Evolutionary conservation across 2,797 vertebrate genomes (phyloP), one percentile per base, ranked within the genome.

Genomic region (Carapus acus): DNA sequence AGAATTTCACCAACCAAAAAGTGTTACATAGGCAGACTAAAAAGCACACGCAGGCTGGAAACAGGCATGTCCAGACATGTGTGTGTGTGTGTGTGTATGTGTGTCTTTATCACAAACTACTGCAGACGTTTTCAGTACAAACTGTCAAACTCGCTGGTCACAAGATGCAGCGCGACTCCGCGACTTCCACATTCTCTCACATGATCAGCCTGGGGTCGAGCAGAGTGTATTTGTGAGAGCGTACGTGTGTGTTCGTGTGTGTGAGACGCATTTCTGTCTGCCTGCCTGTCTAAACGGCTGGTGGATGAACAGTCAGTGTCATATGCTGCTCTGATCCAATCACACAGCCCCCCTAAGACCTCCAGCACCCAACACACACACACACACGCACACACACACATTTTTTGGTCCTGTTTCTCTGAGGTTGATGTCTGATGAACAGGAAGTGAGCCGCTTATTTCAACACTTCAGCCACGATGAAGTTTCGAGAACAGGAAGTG

Each of bases 261-360:
- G 29, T 15, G 38, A 2, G 3, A 66, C 19, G n/a, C 43, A 16
- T 53, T 12, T 62, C 24, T 59, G 50, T 67, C 43, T 31, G 36
- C 33, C 36, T 58, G n/a, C 43, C 15, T 43, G 27, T 51, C 56
- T 41, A 55, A 62, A 65, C 41, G 51, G 49, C 45, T 57, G 12
- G 49, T n/a, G 27, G 49, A 69, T 51, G 67, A 71, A 15, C 42
- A 62, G 71, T 73, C 47, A 53, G 54, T 33, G 55, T 76, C 79
- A 76, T 55, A 50, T 78, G 65, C 49, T 23, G 36, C 58, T 54
- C 45, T 68, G 47, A 73, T 69, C 48, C 58, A 49, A 74, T 78
- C 65, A 74, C 58, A 67, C 45, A 40, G 20, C 59, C 48, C 21
- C 36, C 18, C 2, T 19, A 19, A n/a, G n/a, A n/a, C n/a, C n/a